phyloP scores from a whole-genome alignment of 2,888 invertebrate species.

The Muscina levida region DNA sequence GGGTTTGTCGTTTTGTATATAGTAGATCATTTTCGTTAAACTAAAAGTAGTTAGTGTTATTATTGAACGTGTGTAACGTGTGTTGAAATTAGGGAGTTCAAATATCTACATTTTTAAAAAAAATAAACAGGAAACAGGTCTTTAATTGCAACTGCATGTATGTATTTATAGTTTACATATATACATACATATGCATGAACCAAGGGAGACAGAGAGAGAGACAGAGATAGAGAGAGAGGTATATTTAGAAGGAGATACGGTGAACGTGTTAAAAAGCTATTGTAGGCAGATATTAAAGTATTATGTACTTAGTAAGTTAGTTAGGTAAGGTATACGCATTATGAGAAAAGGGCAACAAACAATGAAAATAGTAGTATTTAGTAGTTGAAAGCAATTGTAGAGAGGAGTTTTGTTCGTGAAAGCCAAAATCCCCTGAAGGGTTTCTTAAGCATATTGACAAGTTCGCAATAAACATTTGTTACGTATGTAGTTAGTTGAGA shows the following conservation, averaged over 20 bases:
- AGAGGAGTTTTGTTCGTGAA: conserved; percentile 51
- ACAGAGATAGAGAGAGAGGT: conserved; percentile 54
- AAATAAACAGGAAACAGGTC: conserved; percentile 64
- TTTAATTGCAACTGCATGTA: no score
- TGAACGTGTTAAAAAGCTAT: conserved; percentile 42
- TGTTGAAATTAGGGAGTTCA: conserved; percentile 44
- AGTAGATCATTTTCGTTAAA: no score
- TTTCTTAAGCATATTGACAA: conserved; percentile 18
- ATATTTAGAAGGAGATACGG: conserved; percentile 20
- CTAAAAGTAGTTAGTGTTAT: no score
- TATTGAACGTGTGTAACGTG: conserved; percentile 6
- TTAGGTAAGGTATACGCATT: conserved; percentile 68
- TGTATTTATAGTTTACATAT: no score
- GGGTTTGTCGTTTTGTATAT: conserved; percentile 30
- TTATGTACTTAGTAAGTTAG: no score
- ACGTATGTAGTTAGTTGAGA: conserved; percentile 16
- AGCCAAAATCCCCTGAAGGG: not conserved
- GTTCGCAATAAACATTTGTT: conserved; percentile 1
- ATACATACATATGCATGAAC: no score
- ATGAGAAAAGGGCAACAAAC: conserved; percentile 64
- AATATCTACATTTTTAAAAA: conserved; percentile 64
- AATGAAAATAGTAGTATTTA: not conserved
- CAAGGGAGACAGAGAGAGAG: conserved; percentile 66
- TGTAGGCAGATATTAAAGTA: conserved; percentile 68
- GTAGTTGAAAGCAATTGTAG: conserved; percentile 34